Percentiles rank a stretch among this genome's conserved stretches.
phyloP scores from a whole-genome alignment of 2,888 invertebrate genomes.

The Protophormia terraenovae region DNA sequence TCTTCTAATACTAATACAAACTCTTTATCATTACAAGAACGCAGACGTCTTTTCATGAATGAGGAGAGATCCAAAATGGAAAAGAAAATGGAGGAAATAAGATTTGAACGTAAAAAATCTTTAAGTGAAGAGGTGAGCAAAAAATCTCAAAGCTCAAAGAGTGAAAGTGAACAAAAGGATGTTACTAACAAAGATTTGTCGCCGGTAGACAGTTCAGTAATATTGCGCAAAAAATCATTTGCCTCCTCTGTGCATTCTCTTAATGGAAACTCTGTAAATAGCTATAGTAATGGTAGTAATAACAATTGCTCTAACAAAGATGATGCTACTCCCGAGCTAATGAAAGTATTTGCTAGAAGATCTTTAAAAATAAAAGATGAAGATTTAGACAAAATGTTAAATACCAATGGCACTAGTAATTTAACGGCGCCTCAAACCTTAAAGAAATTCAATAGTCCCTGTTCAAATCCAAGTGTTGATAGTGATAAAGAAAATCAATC shows the following conservation, averaged over 20 bases:
- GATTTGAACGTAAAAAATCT: constrained; percentile 77
- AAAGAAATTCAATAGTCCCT: constrained; percentile 34
- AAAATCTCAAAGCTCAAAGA: constrained; percentile 53
- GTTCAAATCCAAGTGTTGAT: constrained; percentile 81
- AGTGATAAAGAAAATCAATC: constrained; percentile 89
- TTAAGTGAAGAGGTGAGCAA: constrained; percentile 73
- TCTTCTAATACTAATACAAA: constrained; percentile 44
- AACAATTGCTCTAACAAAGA: constrained; percentile 39
- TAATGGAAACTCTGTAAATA: constrained; percentile 59
- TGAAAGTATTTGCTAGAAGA: constrained; percentile 91
- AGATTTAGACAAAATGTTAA: constrained; percentile 79
- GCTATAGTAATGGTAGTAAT: constrained; percentile 32
- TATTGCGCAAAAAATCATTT: constrained; percentile 80
- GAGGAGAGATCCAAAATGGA: constrained; percentile 77
- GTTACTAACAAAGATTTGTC: constrained; percentile 28
- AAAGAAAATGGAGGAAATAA: constrained; percentile 75
- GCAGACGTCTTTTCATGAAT: constrained; percentile 77
- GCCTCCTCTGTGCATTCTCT: constrained; percentile 69
- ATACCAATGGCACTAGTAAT: constrained; percentile 33
- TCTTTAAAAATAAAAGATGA: constrained; percentile 92
- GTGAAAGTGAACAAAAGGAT: constrained; percentile 58
- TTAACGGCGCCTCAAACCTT: constrained; percentile 15
- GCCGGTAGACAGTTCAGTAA: constrained; percentile 71
- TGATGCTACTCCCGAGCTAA: constrained; percentile 89
- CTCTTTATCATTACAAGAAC: constrained; percentile 76